Conservation (phyloP, 2,888 invertebrate species). For the Zonitis immaculata region DNA sequence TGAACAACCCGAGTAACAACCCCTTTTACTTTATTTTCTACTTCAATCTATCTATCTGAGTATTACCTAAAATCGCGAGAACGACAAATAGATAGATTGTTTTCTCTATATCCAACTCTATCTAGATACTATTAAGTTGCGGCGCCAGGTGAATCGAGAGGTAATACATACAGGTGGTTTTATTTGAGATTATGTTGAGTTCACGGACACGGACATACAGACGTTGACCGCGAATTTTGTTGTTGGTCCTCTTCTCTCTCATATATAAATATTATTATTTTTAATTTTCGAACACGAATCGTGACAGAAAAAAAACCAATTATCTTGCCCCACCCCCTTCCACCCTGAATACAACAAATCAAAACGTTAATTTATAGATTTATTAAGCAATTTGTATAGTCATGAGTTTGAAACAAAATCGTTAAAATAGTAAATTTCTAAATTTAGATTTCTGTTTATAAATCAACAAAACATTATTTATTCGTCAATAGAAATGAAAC, state of each 20-base stretch:
- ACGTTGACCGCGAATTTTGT: conserved; percentile 21
- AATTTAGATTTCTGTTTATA: not conserved
- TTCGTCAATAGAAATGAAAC: not conserved
- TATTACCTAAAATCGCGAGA: no score
- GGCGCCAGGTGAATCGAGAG: conserved; percentile 15
- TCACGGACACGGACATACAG: conserved; percentile 17
- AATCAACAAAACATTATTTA: no score
- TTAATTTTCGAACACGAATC: not conserved
- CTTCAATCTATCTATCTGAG: no score
- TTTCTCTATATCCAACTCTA: not conserved
- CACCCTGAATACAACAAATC: no score
- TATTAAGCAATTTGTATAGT: not conserved
- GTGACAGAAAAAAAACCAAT: no score
- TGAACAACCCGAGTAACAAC: no score
- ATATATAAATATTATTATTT: not conserved
- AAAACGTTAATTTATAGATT: not conserved
- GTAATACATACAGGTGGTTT: conserved; percentile 17
- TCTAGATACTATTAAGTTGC: not conserved
- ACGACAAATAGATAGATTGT: not conserved
- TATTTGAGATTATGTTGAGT: conserved; percentile 15
- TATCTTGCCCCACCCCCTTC: no score
- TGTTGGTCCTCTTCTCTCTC: conserved; percentile 2
- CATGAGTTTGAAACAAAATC: not conserved
- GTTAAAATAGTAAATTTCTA: not conserved
- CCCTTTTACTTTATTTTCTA: no score